Evolutionary conservation across 1,140 invertebrate species (phyloP).

Genomic region (Drosophila melanogaster): Release_6_plus_ISO1_MT NT_037436.4:18220001-18220500

Average conservation of each 20-base stretch:
- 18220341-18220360: background rate
- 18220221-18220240: constrained; percentile 22
- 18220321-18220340: too few species aligned
- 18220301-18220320: too few species aligned
- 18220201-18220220: background rate
- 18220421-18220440: constrained; percentile 6
- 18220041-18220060: background rate
- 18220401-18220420: background rate
- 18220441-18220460: background rate
- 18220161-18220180: constrained; percentile 38
- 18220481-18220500: too few species aligned
- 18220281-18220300: background rate
- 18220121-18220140: constrained; percentile 3
- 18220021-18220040: constrained; percentile 27
- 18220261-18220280: background rate
- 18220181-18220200: constrained; percentile 46
- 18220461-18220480: too few species aligned
- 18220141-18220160: constrained; percentile 3
- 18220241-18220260: constrained; percentile 5
- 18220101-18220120: background rate
- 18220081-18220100: constrained; percentile 26
- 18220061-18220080: constrained; percentile 44
- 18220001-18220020: constrained; percentile 64
- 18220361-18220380: background rate
- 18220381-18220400: background rate